Conservation (phyloP, 2,797 vertebrate genomes). For the Australoheros facetus region DNA sequence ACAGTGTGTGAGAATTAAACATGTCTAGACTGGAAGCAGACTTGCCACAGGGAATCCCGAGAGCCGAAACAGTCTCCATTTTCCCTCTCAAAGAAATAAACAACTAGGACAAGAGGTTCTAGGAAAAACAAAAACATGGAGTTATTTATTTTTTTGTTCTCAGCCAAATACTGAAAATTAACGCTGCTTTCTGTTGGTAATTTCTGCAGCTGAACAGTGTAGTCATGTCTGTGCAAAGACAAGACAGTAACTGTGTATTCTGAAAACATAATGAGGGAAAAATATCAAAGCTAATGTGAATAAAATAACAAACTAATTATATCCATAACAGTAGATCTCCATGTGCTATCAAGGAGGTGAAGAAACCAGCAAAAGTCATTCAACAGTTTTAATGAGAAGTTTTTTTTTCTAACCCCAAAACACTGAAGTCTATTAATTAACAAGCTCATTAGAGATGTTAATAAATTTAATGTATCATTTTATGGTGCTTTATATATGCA, state of each 20-base stretch:
- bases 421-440: background rate
- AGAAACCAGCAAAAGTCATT: background rate
- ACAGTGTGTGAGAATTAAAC: constrained; percentile 39
- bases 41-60: constrained; percentile 5
- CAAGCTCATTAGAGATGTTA: too few species aligned
- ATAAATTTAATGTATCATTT: too few species aligned
- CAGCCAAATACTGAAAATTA: background rate
- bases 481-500: too few species aligned
- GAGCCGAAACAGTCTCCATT: background rate
- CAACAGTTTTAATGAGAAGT: background rate
- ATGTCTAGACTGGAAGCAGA: constrained; percentile 16
- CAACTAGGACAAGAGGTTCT: background rate
- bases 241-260: background rate
- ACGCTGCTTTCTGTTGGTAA: background rate
- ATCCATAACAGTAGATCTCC: background rate
- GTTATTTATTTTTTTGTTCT: background rate
- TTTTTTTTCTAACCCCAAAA: background rate
- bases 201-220: background rate
- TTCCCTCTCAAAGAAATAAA: constrained; percentile 3
- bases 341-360: background rate
- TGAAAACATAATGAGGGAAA: background rate
- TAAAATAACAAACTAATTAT: constrained; percentile 4
- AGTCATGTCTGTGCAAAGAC: background rate
- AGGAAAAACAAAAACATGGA: background rate
- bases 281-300: background rate